Percentiles rank a stretch among this genome's conserved stretches.
Conservation (phyloP, 2,888 invertebrate species). For the Anodontia alba region DNA sequence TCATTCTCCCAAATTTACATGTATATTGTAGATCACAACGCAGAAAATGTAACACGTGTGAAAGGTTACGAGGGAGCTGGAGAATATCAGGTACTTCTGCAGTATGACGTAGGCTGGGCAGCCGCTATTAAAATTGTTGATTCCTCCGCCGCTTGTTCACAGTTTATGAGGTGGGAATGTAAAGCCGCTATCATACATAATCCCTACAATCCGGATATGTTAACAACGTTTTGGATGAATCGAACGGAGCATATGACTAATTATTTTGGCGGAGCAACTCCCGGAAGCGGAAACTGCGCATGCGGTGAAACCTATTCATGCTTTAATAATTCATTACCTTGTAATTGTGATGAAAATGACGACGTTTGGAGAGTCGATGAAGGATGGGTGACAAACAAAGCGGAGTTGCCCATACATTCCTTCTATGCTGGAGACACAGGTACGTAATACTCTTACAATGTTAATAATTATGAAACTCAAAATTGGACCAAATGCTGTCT, state of each 20-base stretch:
- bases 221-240: slow-evolving; percentile 77
- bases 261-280: slow-evolving; percentile 79
- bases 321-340: slow-evolving; percentile 60
- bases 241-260: slow-evolving; percentile 66
- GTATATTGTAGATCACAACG: slow-evolving; percentile 73
- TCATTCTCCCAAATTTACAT: no score
- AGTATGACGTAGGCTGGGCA: slow-evolving; percentile 65
- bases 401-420: slow-evolving; percentile 77
- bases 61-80: slow-evolving; percentile 79
- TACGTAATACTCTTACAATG: slow-evolving; percentile 39
- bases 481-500: not conserved
- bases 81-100: slow-evolving; percentile 66
- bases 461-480: not conserved
- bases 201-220: slow-evolving; percentile 63
- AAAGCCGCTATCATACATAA: slow-evolving; percentile 78
- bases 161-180: slow-evolving; percentile 82
- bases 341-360: slow-evolving; percentile 83
- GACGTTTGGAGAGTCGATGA: slow-evolving; percentile 75
- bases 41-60: slow-evolving; percentile 67
- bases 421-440: slow-evolving; percentile 83
- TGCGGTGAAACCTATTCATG: slow-evolving; percentile 79
- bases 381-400: slow-evolving; percentile 76
- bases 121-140: slow-evolving; percentile 76
- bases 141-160: slow-evolving; percentile 74
- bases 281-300: slow-evolving; percentile 76